Evolutionary conservation across 2,797 vertebrate species (phyloP).

Genomic region (Cacajao melanocephalus): DNA sequence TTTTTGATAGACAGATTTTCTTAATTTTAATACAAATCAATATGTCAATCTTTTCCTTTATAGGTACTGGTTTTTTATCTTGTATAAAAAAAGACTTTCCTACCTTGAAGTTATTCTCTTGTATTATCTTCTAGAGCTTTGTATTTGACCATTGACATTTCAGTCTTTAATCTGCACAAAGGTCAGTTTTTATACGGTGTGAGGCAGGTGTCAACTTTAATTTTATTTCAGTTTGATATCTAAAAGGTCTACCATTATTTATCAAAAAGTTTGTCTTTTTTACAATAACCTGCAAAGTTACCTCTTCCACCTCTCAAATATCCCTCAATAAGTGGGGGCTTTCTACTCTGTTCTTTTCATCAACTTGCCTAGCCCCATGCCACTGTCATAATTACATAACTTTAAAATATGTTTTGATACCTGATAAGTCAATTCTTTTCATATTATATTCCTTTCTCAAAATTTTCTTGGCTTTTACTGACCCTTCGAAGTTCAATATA

Average conservation of each 20-base stretch:
- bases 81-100: not conserved
- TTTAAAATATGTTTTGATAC: not conserved
- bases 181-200: not conserved
- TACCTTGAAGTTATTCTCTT: not conserved
- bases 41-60: not conserved
- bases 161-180: not conserved
- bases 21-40: conserved; percentile 1
- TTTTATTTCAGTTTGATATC: not conserved
- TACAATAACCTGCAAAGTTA: not conserved
- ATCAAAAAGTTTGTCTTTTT: conserved; percentile 6
- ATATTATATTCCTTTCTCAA: not conserved
- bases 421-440: not conserved
- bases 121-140: not conserved
- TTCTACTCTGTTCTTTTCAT: not conserved
- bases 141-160: not conserved
- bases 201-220: not conserved
- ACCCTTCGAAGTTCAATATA: not conserved
- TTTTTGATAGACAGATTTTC: not conserved
- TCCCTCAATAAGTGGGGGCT: not conserved
- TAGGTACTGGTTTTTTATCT: not conserved
- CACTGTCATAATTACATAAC: not conserved
- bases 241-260: not conserved
- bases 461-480: not conserved
- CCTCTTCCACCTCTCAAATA: not conserved
- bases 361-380: not conserved